Evolutionary conservation across 2,797 vertebrate genomes (phyloP).

Genomic region (Cryptoprocta ferox): DNA sequence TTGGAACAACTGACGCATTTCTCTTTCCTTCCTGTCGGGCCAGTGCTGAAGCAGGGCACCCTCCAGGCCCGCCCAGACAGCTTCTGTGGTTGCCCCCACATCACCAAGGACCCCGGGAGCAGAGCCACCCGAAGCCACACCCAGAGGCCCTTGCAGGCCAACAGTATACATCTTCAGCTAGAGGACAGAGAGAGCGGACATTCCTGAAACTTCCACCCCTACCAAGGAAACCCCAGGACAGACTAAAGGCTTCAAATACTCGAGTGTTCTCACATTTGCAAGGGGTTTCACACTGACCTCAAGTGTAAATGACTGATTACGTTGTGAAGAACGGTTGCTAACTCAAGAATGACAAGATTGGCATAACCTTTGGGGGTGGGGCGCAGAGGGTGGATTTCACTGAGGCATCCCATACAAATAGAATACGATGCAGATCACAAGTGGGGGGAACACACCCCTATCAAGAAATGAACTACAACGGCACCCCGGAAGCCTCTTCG

Average conservation of each 20-base stretch:
- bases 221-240: conserved; percentile 68
- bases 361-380: background rate
- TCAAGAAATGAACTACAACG: background rate
- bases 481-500: background rate
- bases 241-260: conserved; percentile 39
- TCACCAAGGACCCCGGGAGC: background rate
- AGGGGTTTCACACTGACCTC: background rate
- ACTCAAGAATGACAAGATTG: background rate
- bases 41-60: fast-evolving
- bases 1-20: conserved; percentile 57
- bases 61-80: background rate
- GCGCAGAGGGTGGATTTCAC: background rate
- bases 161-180: background rate
- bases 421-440: background rate
- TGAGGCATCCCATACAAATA: fast-evolving
- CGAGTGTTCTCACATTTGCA: background rate
- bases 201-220: conserved; percentile 40
- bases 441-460: background rate
- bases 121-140: conserved; percentile 48
- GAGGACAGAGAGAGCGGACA: background rate
- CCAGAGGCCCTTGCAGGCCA: background rate
- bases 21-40: conserved; percentile 79
- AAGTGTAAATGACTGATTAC: background rate
- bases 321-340: background rate
- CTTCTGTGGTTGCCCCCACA: background rate